Base-by-base conservation (phyloP, 2,113 vertebrate genomes). In the Stegastes partitus region DNA sequence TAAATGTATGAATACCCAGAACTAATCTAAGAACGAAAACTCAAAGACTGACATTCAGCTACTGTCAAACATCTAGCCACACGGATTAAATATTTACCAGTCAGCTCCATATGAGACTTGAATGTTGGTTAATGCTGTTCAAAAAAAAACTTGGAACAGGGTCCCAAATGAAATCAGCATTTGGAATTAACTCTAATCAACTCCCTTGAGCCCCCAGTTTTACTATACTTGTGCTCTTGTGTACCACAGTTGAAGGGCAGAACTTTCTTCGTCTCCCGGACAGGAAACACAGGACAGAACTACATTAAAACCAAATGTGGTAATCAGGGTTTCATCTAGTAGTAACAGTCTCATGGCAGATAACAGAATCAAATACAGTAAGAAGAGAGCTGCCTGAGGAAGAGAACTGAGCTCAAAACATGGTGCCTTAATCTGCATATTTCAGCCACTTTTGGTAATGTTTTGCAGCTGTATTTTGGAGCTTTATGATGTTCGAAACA, bases 291-390 rank as follows among this genome's bases (percentile, higher is more conserved):
- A 3, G 25, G 25, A 42, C 16, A 14, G 22, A 66, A 26, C 8
- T 31, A 19, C 21, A 61, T 63, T 8, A 64, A 37, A 66, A 14
- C 28, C 77, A 68, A 56, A 68, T 47, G 22, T 57, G 62, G 19
- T 53, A 2, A 62, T 71, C 11, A 10, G 1, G 22, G 2, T 16
- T 8, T 21, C 2, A 5, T 37, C 37, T 10, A 42, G 3, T 22
- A 63, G 15, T 37, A 11, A 50, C 19, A 5, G 2, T 34, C 1
- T 28, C 11, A 21, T 28, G 37, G 31, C 22, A 47, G 50, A 47
- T 51, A 56, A 12, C 15, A 50, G 12, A 4, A 49, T 39, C 34
- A 54, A 57, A 51, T n/a, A 47, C 45, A 55, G 4, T 3, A 44
- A 1, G 10, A 21, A 8, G 2, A 66, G 28, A 47, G 3, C 22